These are phyloP conservation scores for Hydropsyche tenuis DNA, from an alignment of 1,140 invertebrate species.

Conservation along the genomic window DNA sequence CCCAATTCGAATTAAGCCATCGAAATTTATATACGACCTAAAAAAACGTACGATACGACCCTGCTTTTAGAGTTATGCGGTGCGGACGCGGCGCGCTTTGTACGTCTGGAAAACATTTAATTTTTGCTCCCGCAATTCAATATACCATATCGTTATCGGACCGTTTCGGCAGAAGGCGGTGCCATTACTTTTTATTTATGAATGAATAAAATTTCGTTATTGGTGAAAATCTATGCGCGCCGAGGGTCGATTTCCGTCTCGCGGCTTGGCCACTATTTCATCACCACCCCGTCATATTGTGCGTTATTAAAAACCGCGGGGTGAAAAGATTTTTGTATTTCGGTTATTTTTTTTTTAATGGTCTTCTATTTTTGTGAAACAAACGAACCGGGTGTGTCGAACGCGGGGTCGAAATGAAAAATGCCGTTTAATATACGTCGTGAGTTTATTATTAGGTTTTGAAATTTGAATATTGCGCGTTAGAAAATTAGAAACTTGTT, in stretches of 20 bases:
- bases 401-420: no score
- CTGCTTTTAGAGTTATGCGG: no score
- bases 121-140: neutral
- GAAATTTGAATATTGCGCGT: neutral
- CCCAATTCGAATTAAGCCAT: no score
- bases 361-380: no score
- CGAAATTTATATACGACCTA: no score
- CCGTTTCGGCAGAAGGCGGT: constrained; percentile 1
- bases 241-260: neutral
- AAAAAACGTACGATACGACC: no score
- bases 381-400: neutral
- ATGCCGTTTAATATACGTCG: no score
- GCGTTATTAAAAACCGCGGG: constrained; percentile 46
- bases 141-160: constrained; percentile 1
- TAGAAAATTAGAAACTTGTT: no score
- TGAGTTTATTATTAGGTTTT: neutral
- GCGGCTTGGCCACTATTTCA: constrained; percentile 39
- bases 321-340: no score
- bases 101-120: constrained; percentile 7
- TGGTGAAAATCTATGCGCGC: constrained; percentile 27
- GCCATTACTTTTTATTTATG: constrained; percentile 33
- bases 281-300: constrained; percentile 38
- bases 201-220: constrained; percentile 32
- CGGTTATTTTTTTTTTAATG: no score
- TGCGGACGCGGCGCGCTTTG: neutral